A percentile compares a stretch with the other conserved stretches of the same genome.
These are phyloP conservation scores for Ricordea florida DNA, from an alignment of 92 coral and sea anemone genomes.

Conservation along the genomic window DNA sequence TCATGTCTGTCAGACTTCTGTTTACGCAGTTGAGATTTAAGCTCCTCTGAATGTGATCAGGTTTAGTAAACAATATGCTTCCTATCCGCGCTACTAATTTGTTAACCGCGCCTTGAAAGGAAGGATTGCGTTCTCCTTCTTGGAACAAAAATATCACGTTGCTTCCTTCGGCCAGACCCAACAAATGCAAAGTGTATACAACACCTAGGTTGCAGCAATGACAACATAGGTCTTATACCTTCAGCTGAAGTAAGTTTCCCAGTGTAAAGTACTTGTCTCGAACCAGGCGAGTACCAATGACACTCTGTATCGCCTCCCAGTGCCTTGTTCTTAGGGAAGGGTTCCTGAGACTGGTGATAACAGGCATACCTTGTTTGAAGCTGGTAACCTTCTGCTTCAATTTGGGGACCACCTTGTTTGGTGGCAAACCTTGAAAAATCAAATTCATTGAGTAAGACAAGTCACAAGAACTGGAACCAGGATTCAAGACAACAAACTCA, in stretches of 20 bases:
- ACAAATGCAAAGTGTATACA: background rate
- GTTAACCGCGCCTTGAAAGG: too few species aligned
- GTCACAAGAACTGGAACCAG: too few species aligned
- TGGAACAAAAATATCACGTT: background rate
- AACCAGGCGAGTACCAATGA: constrained; percentile 79
- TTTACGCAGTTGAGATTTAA: too few species aligned
- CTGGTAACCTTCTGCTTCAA: constrained; percentile 84
- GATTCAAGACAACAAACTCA: too few species aligned
- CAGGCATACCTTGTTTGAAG: constrained; percentile 96
- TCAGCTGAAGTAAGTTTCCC: constrained; percentile 78
- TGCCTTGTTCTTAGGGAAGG: constrained; percentile 88
- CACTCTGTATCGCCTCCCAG: constrained; percentile 93
- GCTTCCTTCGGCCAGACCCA: too few species aligned
- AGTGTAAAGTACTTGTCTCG: constrained; percentile 92
- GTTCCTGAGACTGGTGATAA: constrained; percentile 90
- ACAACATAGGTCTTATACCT: constrained; percentile 41
- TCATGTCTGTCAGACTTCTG: too few species aligned
- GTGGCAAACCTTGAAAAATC: constrained; percentile 77
- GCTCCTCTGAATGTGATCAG: too few species aligned
- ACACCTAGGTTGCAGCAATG: background rate
- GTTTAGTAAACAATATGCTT: too few species aligned
- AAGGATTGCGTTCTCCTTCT: too few species aligned
- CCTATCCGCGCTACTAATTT: too few species aligned
- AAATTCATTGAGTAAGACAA: background rate
- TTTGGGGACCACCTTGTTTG: constrained; percentile 85